phyloP scores from a whole-genome alignment of 1,140 invertebrate genomes.

The Colletes gigas region DNA sequence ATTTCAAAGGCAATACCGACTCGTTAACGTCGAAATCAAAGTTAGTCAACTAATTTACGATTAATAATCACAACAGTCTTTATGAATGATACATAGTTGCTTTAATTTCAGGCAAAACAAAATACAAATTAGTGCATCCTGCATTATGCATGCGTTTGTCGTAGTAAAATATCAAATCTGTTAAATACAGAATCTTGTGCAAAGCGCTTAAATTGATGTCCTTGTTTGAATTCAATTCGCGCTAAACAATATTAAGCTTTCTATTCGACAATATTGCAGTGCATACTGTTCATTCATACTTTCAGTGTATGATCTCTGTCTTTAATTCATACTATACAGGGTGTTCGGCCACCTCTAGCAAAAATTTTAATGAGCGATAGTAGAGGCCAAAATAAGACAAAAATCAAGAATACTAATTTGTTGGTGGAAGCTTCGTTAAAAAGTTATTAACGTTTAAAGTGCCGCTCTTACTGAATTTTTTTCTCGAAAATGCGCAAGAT shows the following conservation, averaged over 20 bases:
- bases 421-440: too few relatives aligned
- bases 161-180: neutral
- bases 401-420: too few relatives aligned
- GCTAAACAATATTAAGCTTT: neutral
- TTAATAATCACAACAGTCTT: neutral
- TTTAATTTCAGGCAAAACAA: neutral
- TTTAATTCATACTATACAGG: neutral
- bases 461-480: too few relatives aligned
- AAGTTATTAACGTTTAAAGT: too few relatives aligned
- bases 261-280: neutral
- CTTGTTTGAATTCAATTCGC: neutral
- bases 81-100: neutral
- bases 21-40: neutral
- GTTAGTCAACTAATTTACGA: neutral
- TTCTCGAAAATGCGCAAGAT: too few relatives aligned
- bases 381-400: too few relatives aligned
- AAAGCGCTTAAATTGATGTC: neutral
- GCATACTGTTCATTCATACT: neutral
- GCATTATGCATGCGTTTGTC: neutral
- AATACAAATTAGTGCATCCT: neutral
- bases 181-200: neutral
- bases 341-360: too few relatives aligned
- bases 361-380: too few relatives aligned
- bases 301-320: neutral
- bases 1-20: neutral